These are phyloP conservation scores for Oxyura jamaicensis DNA, from an alignment of 2,113 vertebrate genomes.

Conservation along the genomic window DNA sequence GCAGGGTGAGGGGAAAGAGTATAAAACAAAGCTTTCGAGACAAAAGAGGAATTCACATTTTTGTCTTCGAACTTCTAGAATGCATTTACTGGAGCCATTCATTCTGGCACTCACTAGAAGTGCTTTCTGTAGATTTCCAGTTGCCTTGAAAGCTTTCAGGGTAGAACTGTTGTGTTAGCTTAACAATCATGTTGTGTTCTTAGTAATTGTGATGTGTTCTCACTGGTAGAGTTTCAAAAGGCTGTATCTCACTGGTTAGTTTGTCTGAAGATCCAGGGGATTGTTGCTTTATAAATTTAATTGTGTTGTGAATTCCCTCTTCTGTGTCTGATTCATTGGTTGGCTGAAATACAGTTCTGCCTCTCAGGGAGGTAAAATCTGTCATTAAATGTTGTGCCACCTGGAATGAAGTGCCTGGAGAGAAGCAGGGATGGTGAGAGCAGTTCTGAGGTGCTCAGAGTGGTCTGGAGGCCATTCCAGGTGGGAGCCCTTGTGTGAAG, in stretches of 20 bases:
- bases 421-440: rapidly evolving
- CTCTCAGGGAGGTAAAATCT: neutral
- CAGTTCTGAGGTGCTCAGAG: neutral
- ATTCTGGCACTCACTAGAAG: neutral
- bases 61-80: conserved; percentile 8
- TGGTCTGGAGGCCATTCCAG: rapidly evolving
- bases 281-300: rapidly evolving
- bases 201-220: neutral
- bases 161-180: neutral
- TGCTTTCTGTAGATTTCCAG: neutral
- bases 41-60: neutral
- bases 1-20: neutral
- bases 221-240: neutral
- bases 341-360: neutral
- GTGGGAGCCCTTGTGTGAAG: too few relatives aligned
- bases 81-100: neutral
- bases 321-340: rapidly evolving
- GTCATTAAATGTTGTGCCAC: rapidly evolving
- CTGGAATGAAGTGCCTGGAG: rapidly evolving
- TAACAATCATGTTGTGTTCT: neutral
- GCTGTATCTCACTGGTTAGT: neutral
- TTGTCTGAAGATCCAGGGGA: neutral
- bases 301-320: neutral
- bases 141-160: neutral
- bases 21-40: conserved; percentile 10